These are phyloP conservation scores for Aproaerema taeniolella DNA, from an alignment of 2,888 invertebrate genomes.

Conservation along the genomic window DNA sequence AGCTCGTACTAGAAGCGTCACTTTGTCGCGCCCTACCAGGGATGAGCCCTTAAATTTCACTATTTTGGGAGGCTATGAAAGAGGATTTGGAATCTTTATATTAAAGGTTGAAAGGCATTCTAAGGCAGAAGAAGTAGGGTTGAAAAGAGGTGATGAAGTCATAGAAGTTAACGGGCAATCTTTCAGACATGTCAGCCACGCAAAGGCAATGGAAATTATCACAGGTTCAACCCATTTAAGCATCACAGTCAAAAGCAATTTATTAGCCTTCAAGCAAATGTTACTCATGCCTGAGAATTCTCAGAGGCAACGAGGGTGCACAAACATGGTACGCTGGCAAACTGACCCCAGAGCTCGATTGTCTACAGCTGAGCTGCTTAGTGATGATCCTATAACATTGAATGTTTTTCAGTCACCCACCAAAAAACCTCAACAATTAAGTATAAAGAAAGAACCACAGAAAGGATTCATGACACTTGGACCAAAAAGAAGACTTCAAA, in stretches of 20 bases:
- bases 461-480: conserved; percentile 94
- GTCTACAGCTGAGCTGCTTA: conserved; percentile 85
- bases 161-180: conserved; percentile 98
- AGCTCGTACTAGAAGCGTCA: conserved; percentile 93
- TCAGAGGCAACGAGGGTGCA: conserved; percentile 82
- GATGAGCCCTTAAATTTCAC: conserved; percentile 96
- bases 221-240: conserved; percentile 96
- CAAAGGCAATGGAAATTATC: conserved; percentile 94
- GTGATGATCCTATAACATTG: conserved; percentile 64
- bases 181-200: conserved; percentile 94
- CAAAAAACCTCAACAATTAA: conserved; percentile 74
- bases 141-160: conserved; percentile 98
- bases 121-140: conserved; percentile 96
- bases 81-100: conserved; percentile 95
- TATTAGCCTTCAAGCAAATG: conserved; percentile 88
- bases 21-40: conserved; percentile 92
- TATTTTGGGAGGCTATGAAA: conserved; percentile 95
- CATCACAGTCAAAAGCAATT: conserved; percentile 97
- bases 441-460: conserved; percentile 79
- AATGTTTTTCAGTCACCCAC: conserved; percentile 74
- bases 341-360: conserved; percentile 85
- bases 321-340: conserved; percentile 82
- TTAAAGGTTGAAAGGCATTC: conserved; percentile 95
- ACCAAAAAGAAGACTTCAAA: conserved; percentile 89
- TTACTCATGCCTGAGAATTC: conserved; percentile 86